phyloP scores from a whole-genome alignment of 1,140 invertebrate genomes.

The Aporrectodea caliginosa region DNA sequence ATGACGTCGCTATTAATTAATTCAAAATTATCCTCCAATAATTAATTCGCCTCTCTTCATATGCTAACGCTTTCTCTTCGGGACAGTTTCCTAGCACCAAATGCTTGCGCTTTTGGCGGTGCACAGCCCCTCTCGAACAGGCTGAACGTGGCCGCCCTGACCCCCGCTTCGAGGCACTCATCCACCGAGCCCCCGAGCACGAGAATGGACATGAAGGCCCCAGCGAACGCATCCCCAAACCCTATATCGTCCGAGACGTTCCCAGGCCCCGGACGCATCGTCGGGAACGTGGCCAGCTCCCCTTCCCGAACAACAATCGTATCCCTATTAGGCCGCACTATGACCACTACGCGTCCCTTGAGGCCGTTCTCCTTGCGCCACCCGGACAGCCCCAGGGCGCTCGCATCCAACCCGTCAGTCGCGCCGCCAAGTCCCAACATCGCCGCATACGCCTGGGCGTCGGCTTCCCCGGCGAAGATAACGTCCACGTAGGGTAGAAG shows the following conservation, averaged over 20 bases:
- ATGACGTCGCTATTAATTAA: too few relatives aligned
- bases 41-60: too few relatives aligned
- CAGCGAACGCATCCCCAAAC: not conserved
- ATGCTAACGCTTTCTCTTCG: too few relatives aligned
- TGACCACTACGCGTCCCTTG: not conserved
- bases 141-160: not conserved
- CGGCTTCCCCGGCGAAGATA: not conserved
- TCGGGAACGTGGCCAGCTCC: not conserved
- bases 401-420: too few relatives aligned
- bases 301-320: not conserved
- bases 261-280: not conserved
- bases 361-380: not conserved
- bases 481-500: not conserved
- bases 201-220: not conserved
- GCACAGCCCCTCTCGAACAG: not conserved
- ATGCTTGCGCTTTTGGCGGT: not conserved
- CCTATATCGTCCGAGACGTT: not conserved
- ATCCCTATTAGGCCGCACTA: not conserved
- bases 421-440: too few relatives aligned
- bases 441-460: not conserved
- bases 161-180: not conserved
- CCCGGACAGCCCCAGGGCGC: not conserved
- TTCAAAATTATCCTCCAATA: too few relatives aligned
- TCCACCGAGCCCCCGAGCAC: not conserved
- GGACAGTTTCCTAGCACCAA: too few relatives aligned